These are phyloP conservation scores for Heliconius ismenius DNA, from an alignment of 2,888 invertebrate species.

Conservation along the genomic window DNA sequence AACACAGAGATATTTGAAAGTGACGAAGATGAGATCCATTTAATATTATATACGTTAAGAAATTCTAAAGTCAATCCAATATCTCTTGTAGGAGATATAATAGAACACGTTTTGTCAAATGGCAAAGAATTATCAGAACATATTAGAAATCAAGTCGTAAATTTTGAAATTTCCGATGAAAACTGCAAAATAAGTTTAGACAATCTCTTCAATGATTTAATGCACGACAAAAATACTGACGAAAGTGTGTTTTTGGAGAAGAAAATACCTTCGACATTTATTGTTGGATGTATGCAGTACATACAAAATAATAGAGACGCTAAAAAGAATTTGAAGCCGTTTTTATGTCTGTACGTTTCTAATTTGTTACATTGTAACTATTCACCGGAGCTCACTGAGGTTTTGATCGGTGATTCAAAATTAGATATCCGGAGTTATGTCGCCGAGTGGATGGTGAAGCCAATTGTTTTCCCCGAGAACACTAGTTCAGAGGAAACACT, in stretches of 20 bases:
- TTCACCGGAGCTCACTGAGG: constrained; percentile 74
- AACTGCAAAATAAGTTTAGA: constrained; percentile 60
- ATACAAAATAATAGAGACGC: constrained; percentile 61
- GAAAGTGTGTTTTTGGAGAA: constrained; percentile 66
- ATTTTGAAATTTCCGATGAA: constrained; percentile 68
- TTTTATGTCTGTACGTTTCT: constrained; percentile 70
- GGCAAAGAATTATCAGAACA: constrained; percentile 60
- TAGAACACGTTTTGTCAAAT: constrained; percentile 67
- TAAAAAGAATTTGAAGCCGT: constrained; percentile 66
- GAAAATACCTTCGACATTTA: constrained; percentile 70
- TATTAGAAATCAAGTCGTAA: constrained; percentile 64
- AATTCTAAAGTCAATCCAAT: constrained; percentile 62
- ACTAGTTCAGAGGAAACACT: constrained; percentile 60
- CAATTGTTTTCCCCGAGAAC: constrained; percentile 59
- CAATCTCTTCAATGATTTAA: constrained; percentile 68
- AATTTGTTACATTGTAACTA: constrained; percentile 84
- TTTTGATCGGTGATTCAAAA: constrained; percentile 75
- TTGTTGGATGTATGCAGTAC: constrained; percentile 71
- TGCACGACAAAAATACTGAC: constrained; percentile 62
- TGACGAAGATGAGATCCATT: constrained; percentile 84
- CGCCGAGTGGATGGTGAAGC: constrained; percentile 71
- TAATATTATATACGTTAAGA: constrained; percentile 83
- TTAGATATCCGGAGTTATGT: constrained; percentile 76
- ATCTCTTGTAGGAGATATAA: constrained; percentile 63
- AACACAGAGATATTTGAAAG: constrained; percentile 85